Conservation (phyloP, 2,888 invertebrate genomes). For the Nemapogon koenigi region DNA sequence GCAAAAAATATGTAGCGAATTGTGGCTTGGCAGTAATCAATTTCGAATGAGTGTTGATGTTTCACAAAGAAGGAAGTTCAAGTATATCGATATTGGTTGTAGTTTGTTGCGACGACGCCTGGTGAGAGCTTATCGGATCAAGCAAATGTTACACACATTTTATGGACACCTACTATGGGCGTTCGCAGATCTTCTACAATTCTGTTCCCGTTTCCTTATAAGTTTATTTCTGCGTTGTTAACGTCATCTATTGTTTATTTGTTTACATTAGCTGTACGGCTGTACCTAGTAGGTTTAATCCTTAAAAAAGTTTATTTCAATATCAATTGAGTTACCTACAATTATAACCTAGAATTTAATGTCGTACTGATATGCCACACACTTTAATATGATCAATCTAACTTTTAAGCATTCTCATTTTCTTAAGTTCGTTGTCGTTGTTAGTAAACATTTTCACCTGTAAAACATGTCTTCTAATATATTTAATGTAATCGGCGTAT, state of each 20-base stretch:
- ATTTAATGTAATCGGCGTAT: not conserved
- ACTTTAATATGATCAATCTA: no score
- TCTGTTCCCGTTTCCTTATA: no score
- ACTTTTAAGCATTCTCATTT: no score
- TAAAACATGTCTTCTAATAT: not conserved
- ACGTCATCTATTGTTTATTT: no score
- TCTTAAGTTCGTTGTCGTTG: no score
- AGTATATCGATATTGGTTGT: slow-evolving; percentile 33
- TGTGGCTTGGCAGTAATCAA: slow-evolving; percentile 37
- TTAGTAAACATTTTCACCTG: not conserved
- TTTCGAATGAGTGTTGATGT: slow-evolving; percentile 46
- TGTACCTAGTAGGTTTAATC: no score
- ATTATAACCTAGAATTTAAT: no score
- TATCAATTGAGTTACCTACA: no score
- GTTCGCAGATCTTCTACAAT: slow-evolving; percentile 30
- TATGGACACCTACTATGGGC: slow-evolving; percentile 34
- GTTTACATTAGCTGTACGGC: no score
- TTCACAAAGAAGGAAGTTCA: slow-evolving; percentile 33
- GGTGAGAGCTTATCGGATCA: slow-evolving; percentile 38
- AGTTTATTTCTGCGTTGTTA: no score
- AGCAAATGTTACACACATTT: slow-evolving; percentile 37
- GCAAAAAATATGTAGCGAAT: slow-evolving; percentile 36
- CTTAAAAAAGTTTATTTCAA: no score
- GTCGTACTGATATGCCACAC: no score
- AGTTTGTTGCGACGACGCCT: slow-evolving; percentile 26